Base-by-base conservation (phyloP, 2,797 vertebrate species). In the Jordanella pulchra region DNA sequence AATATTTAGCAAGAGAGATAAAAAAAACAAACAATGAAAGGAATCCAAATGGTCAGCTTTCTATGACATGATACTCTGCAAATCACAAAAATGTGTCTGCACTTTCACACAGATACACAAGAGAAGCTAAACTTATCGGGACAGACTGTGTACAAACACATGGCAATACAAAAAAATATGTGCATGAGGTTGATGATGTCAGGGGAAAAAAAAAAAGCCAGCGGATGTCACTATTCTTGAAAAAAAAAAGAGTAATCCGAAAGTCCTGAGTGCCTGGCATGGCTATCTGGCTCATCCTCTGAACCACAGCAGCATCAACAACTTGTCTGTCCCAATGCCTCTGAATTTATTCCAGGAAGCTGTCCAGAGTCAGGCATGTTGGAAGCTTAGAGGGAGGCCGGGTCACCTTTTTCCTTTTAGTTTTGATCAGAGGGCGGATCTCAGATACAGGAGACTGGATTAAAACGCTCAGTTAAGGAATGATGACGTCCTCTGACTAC, bases 361-460 rank as follows among this genome's bases (percentile, higher is more conserved):
- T 74, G 28, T 98, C 96, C 81, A 99, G 81, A 42, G 93, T 93
- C 80, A 96, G 90, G 72, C 79, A 91, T 27, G 87, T 47, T 21
- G 85, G 23, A 13, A 84, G 66, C 68, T 88, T 94, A 50, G 78
- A 68, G 17, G 73, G 80, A 0, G 92, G 93, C 61, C 93, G 94
- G 72, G 91, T 90, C 30, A 95, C 93, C 51, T 94, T 95, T 81
- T 95, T 98, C 79, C 94, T 93, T 87, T 94, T 98, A 21, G 87
- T 85, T 80, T 94, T 99, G 67, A 95, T 78, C 13, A 96, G 86
- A 0, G 97, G 96, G 1, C 95, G 96, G 84, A 98, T 94, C 78
- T 95, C 91, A 2, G 93, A 69, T 39, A 94, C 74, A 60, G 95
- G 93, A 75, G 96, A 96, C 97, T 99, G 93, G 83, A 84, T 66